A percentile compares a stretch with the other conserved stretches of the same genome.
These are phyloP conservation scores for Hemiprocne comata DNA, from an alignment of 2,113 vertebrate genomes.

Conservation along the genomic window DNA sequence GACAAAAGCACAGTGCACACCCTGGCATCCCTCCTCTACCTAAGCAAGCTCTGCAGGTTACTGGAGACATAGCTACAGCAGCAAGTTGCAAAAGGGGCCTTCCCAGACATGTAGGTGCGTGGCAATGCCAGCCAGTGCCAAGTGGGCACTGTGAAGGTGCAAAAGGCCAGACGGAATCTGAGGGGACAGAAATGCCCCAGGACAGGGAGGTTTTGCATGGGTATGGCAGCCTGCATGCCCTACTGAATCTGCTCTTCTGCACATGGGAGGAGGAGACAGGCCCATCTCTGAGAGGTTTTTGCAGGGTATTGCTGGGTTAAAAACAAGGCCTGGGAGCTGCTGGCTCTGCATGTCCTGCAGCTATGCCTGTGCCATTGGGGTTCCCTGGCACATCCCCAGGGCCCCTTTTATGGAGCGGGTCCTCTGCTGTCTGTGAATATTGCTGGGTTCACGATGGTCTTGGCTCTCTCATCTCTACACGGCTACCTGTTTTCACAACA, in stretches of 20 bases:
- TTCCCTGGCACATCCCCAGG: not conserved
- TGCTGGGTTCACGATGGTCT: not conserved
- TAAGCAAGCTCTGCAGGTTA: not conserved
- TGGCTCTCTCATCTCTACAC: not conserved
- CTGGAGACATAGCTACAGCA: not conserved
- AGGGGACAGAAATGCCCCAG: not conserved
- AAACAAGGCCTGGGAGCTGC: not conserved
- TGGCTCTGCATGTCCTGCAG: not conserved
- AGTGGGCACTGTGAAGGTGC: not conserved
- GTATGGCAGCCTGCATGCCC: not conserved
- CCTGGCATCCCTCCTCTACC: not conserved
- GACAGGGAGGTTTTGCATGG: not conserved
- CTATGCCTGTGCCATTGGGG: not conserved
- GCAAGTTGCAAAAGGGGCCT: not conserved
- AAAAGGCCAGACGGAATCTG: fast-evolving
- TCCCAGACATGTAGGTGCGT: not conserved
- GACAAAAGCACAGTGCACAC: fast-evolving
- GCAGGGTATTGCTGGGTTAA: not conserved
- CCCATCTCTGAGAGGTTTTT: not conserved
- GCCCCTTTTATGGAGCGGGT: not conserved
- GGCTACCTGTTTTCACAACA: not conserved
- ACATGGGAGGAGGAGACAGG: not conserved
- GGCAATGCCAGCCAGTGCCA: fast-evolving
- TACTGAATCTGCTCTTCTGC: not conserved
- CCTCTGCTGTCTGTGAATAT: not conserved